Conservation (phyloP, 2,888 invertebrate genomes). For the Gasteruption jaculator region DNA sequence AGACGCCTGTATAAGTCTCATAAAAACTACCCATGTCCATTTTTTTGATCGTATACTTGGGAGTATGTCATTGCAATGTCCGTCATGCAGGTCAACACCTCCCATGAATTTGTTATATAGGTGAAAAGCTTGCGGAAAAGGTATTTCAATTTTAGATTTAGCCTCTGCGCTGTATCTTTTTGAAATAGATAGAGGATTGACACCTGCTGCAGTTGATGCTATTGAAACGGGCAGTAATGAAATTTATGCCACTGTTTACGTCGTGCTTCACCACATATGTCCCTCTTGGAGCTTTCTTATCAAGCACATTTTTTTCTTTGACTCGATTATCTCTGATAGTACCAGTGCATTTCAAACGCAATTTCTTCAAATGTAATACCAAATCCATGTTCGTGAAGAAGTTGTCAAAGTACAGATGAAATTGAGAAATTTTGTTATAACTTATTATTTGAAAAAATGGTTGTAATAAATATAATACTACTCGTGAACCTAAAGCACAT, state of each 20-base stretch:
- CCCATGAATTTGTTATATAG: conserved; percentile 22
- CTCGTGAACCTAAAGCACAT: conserved; percentile 23
- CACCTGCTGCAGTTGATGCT: conserved; percentile 22
- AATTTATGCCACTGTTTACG: conserved; percentile 24
- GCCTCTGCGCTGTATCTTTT: conserved; percentile 18
- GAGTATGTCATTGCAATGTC: conserved; percentile 21
- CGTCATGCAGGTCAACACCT: conserved; percentile 23
- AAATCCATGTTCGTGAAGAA: conserved; percentile 21
- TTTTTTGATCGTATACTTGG: conserved; percentile 22
- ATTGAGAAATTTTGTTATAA: conserved; percentile 14
- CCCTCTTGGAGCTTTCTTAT: conserved; percentile 19
- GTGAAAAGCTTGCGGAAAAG: conserved; percentile 19
- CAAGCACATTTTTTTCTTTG: conserved; percentile 18
- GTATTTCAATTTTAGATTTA: conserved; percentile 17
- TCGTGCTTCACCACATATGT: conserved; percentile 22
- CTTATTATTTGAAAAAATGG: conserved; percentile 14
- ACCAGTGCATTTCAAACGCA: conserved; percentile 19
- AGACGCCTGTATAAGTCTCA: conserved; percentile 19
- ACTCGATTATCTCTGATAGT: conserved; percentile 23
- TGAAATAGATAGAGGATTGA: conserved; percentile 17
- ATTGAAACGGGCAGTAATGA: conserved; percentile 25
- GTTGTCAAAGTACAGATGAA: conserved; percentile 23
- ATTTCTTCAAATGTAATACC: conserved; percentile 21
- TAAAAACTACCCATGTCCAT: conserved; percentile 22
- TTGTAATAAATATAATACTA: conserved; percentile 21